phyloP scores from a whole-genome alignment of 2,113 vertebrate genomes.

The Entomyzon cyanotis region DNA sequence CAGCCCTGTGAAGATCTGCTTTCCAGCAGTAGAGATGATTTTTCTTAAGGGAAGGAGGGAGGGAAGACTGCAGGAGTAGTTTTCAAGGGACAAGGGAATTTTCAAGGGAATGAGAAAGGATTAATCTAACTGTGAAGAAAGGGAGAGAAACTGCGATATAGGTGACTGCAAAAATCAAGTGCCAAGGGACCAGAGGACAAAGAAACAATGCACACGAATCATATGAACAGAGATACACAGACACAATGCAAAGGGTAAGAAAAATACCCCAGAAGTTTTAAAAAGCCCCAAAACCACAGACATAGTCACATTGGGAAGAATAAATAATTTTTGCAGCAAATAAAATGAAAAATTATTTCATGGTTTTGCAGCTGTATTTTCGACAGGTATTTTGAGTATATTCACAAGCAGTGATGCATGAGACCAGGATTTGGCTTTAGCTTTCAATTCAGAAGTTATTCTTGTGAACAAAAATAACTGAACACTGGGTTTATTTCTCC shows the following conservation, averaged over 20 bases:
- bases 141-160: not conserved
- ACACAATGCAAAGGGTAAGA: not conserved
- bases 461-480: not conserved
- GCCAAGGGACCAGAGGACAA: not conserved
- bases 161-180: not conserved
- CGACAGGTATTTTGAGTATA: not conserved
- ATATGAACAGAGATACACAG: not conserved
- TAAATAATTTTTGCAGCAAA: not conserved
- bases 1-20: not conserved
- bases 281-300: fast-evolving
- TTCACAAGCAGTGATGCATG: not conserved
- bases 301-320: not conserved
- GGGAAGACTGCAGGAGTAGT: not conserved
- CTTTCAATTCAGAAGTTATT: not conserved
- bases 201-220: not conserved
- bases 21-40: not conserved
- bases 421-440: not conserved
- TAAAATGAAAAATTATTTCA: not conserved
- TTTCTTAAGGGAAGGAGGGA: not conserved
- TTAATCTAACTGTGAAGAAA: not conserved
- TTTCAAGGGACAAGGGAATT: not conserved
- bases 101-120: not conserved
- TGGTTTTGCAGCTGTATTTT: not conserved
- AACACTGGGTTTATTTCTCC: not conserved
- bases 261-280: not conserved